Base-by-base conservation (phyloP, 2,888 invertebrate species). In the Epistrophe eligans region DNA sequence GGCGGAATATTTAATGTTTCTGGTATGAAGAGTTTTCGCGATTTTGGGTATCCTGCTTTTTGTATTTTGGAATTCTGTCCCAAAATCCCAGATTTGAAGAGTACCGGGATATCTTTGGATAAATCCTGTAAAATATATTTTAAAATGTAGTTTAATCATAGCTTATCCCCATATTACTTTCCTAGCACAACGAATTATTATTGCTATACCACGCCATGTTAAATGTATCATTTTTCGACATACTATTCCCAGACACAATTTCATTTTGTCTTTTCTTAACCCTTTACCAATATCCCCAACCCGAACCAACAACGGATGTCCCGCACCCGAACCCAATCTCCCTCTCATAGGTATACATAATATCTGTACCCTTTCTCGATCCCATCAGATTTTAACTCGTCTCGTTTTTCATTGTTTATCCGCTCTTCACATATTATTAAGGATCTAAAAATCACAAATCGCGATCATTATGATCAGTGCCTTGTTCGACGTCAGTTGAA, bases 401-500 rank as follows among this genome's bases (percentile, higher is more conserved):
- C 87, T 82, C 83, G 71, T 76, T 72, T 79, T 87, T 79, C 83
- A 87, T 79, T 87, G 87, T 83, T 87, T 87, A 87, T 87, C 87
- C 87, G 87, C 87, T 87, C 87, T 82, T 87, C 87, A 87, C 79
- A 87, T 79, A 74, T 87, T 87, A 87, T 87, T 87, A 87, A 87
- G 87, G 72, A 87, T 87, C 87, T 87, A 79, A 87, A 76, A 83
- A 87, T 87, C 87, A 87, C 83, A 82, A 87, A 87, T 87, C 79
- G 87, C 87, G 87, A 87, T 79, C 87, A 87, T 87, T 79, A 87
- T 83, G 87, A 87, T 87, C 87, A 83, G 76, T 72, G 87, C 83
- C 87, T 88, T 88, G 88, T 88, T 83, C 79, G 77, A 85, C 77
- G 89, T 89, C 89, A 89, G 79, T 81, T 83, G 87, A 79, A 89